These are phyloP conservation scores for Chrysemys picta DNA, from an alignment of 2,113 vertebrate species.

Conservation along the genomic window DNA sequence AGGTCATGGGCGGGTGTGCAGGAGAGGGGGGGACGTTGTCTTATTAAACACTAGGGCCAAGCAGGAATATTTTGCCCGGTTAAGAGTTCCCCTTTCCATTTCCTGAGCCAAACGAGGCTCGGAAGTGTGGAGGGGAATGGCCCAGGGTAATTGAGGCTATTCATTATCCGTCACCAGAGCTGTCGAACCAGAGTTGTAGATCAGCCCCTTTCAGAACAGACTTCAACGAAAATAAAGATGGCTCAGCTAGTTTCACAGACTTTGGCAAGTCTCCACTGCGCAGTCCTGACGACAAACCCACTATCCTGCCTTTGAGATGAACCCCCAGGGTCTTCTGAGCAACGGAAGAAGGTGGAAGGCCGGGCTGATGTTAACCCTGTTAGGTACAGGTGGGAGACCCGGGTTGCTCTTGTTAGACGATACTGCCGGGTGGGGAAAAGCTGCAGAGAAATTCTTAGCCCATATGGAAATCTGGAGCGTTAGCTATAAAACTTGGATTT, in stretches of 20 bases:
- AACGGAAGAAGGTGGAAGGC: neutral
- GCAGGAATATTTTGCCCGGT: neutral
- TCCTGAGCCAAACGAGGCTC: neutral
- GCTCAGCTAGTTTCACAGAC: neutral
- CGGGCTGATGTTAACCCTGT: constrained; percentile 51
- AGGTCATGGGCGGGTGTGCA: neutral
- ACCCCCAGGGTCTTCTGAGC: neutral
- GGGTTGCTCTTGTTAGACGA: constrained; percentile 22
- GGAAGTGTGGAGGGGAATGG: neutral
- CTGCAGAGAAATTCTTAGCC: neutral
- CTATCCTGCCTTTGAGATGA: neutral
- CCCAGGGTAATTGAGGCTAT: neutral
- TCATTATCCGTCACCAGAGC: neutral
- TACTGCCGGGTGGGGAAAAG: neutral
- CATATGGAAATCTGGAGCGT: neutral
- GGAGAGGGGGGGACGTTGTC: neutral
- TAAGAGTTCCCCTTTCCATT: constrained; percentile 8
- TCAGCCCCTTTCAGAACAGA: constrained; percentile 11
- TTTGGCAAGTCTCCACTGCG: neutral
- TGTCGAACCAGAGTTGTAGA: neutral
- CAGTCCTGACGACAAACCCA: neutral
- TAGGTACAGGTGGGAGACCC: neutral
- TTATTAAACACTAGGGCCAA: neutral
- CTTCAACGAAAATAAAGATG: neutral
- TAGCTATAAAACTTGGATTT: constrained; percentile 47